Evolutionary conservation across 2,888 invertebrate genomes (phyloP).

Genomic region (Pammene aurita): DNA sequence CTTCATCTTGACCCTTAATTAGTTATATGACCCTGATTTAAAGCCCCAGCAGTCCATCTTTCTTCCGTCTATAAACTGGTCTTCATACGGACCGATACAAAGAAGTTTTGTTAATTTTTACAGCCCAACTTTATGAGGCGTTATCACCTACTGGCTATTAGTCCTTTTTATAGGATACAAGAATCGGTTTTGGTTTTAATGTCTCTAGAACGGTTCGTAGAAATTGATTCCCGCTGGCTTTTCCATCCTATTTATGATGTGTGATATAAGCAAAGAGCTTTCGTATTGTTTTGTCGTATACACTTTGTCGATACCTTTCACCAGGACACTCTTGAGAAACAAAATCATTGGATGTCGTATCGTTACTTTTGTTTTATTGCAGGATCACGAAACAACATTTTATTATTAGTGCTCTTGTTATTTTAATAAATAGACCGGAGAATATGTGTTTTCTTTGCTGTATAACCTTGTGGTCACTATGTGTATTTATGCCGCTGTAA

Average conservation of each 20-base stretch:
- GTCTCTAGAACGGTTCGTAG: not conserved
- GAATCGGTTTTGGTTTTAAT: constrained; percentile 11
- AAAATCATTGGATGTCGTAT: no score
- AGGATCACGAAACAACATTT: no score
- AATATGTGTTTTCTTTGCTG: no score
- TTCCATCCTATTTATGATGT: not conserved
- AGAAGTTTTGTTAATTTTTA: constrained; percentile 41
- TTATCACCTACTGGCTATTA: constrained; percentile 33
- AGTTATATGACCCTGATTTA: constrained; percentile 32
- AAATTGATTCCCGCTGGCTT: not conserved
- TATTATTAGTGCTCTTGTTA: no score
- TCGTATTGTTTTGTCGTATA: not conserved
- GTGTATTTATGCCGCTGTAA: no score
- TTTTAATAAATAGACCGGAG: no score
- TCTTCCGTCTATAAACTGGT: constrained; percentile 32
- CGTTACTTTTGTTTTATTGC: no score
- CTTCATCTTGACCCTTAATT: constrained; percentile 31
- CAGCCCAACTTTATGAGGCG: constrained; percentile 28
- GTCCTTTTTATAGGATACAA: constrained; percentile 20
- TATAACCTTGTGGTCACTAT: no score
- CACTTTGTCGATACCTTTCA: no score
- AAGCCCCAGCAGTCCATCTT: constrained; percentile 24
- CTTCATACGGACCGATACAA: constrained; percentile 31
- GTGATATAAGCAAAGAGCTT: not conserved
- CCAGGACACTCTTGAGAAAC: no score